Base-by-base conservation (phyloP, 2,888 invertebrate genomes). In the Boloria selene region DNA sequence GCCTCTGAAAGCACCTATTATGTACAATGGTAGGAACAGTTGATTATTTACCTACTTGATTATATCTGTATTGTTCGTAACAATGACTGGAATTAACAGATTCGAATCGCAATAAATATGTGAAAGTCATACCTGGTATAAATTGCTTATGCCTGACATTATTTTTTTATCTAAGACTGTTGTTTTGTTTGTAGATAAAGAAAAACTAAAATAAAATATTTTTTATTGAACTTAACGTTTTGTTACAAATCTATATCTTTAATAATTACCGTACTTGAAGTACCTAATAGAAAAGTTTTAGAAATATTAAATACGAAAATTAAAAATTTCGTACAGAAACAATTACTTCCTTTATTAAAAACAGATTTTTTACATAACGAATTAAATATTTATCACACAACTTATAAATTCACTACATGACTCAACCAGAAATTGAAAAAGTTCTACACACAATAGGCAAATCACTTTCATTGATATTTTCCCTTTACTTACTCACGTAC, bases 21-120 rank as follows among this genome's bases (percentile, higher is more conserved):
- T 14, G 14, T 4, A 68, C 64, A 68, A 67, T 67, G 52, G 63
- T 17, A 45, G 26, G 17, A 38, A 52, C 55, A 31, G 44, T 56
- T 31, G 16, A 58, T 56, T 66, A 66, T 61, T 59, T 44, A 18
- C 53, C 26, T 52, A 22, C 31, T 26, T 61, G 56, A 56, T 52
- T n/a, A 13, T 47, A 68, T 68, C 68, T 22, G 53, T 45, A 68
- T 65, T 68, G 68, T 65, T 65, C 26, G 26, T 47, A 58, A 64
- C 58, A 58, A 68, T 61, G 53, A 50, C 51, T 47, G 16, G 38
- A 52, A 61, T 52, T 61, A 61, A 45, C 22, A 52, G 68, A 68
- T 68, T 61, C 18, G 49, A 52, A 61, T 64, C 56, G 16, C 17
- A 53, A 17, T 54, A 61, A 60, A 60, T 52, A 45, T 51, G 61